Percentiles rank a stretch among this genome's conserved stretches.
Conservation (phyloP, 2,797 vertebrate genomes). For the Melanotaenia trifasciata region DNA sequence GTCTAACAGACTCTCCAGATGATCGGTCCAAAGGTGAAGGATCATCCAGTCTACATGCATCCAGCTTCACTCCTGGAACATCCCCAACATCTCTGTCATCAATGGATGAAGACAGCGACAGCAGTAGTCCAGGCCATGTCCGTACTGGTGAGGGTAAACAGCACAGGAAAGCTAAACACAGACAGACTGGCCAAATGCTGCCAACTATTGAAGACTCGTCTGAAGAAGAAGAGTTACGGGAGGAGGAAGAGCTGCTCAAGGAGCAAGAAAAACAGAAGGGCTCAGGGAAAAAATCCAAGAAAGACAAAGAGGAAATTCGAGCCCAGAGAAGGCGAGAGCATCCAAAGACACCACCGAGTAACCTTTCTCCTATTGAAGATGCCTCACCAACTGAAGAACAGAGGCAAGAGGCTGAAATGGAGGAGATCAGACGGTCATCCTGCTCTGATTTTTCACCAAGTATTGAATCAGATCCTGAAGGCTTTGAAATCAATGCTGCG, state of each 20-base stretch:
- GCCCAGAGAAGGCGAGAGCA: constrained; percentile 93
- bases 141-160: constrained; percentile 93
- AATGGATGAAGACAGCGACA: constrained; percentile 99
- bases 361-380: constrained; percentile 98
- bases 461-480: constrained; percentile 96
- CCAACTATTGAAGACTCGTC: constrained; percentile 99
- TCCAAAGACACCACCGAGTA: constrained; percentile 95
- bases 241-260: constrained; percentile 94
- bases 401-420: constrained; percentile 98
- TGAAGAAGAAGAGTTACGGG: constrained; percentile 96
- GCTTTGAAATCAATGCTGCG: constrained; percentile 93
- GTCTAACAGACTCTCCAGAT: constrained; percentile 98
- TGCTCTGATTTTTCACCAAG: constrained; percentile 98
- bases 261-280: constrained; percentile 97
- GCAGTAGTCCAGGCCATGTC: constrained; percentile 94
- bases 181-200: constrained; percentile 92
- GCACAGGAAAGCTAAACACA: constrained; percentile 95
- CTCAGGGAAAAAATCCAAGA: constrained; percentile 96
- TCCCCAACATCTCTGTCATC: constrained; percentile 98
- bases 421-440: constrained; percentile 95
- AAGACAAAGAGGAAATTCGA: constrained; percentile 96
- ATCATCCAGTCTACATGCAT: constrained; percentile 96
- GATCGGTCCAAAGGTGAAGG: constrained; percentile 96
- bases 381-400: constrained; percentile 98
- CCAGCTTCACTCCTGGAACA: constrained; percentile 98